Conservation (phyloP, 2,888 invertebrate species). For the Dorcus parallelipipedus region DNA sequence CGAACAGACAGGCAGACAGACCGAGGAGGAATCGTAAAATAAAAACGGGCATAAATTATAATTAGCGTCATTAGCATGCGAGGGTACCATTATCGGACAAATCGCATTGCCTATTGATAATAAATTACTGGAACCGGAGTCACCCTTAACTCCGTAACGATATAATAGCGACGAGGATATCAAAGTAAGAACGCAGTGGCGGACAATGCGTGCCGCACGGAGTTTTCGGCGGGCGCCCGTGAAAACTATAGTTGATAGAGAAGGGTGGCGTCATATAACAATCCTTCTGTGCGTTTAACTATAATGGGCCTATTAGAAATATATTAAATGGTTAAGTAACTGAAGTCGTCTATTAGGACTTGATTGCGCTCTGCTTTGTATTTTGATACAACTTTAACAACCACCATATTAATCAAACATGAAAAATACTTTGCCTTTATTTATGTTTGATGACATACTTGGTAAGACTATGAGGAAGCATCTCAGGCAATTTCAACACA, state of each 20-base stretch:
- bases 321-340: neutral
- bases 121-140: slow-evolving; percentile 12
- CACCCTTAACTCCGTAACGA: slow-evolving; percentile 25
- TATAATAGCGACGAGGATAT: slow-evolving; percentile 23
- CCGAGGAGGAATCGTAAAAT: too few species aligned
- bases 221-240: neutral
- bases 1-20: too few species aligned
- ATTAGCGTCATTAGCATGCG: neutral
- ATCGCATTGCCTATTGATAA: neutral
- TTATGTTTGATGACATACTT: too few species aligned
- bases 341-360: neutral
- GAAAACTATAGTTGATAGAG: neutral
- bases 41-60: neutral
- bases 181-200: slow-evolving; percentile 20
- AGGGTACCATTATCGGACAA: neutral
- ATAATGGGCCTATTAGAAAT: neutral
- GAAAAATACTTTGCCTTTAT: too few species aligned
- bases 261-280: slow-evolving; percentile 1
- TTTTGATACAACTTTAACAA: neutral
- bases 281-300: slow-evolving; percentile 1
- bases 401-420: too few species aligned
- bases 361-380: neutral
- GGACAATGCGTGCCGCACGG: neutral
- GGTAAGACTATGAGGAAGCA: too few species aligned
- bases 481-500: too few species aligned